Evolutionary conservation across 2,113 vertebrate species (phyloP).

Genomic region (Paraplagusia blochii): DNA sequence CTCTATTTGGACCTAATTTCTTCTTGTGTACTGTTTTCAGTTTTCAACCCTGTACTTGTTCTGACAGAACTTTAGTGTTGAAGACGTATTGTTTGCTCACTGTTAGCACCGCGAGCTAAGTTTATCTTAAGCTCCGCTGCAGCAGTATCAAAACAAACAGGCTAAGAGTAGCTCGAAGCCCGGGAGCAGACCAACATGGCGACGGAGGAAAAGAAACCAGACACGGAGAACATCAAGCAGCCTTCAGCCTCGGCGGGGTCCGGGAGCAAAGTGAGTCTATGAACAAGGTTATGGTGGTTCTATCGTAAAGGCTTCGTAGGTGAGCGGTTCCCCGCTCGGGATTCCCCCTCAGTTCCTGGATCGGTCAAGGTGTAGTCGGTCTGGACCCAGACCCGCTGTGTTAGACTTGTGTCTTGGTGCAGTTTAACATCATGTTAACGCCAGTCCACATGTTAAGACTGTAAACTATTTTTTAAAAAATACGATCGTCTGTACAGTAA

Average conservation of each 20-base stretch:
- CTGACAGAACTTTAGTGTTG: neutral
- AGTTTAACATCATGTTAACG: too few species aligned
- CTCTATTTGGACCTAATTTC: neutral
- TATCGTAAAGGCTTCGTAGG: too few species aligned
- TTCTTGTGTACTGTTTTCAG: neutral
- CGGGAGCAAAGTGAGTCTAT: conserved; percentile 80
- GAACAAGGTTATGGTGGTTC: too few species aligned
- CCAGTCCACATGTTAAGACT: too few species aligned
- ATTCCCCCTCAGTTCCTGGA: too few species aligned
- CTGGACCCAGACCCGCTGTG: too few species aligned
- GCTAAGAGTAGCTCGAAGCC: conserved; percentile 5
- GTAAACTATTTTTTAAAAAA: too few species aligned
- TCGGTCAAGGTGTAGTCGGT: too few species aligned
- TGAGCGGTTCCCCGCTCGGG: too few species aligned
- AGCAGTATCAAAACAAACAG: conserved; percentile 17
- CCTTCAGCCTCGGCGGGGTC: conserved; percentile 85
- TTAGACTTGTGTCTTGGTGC: too few species aligned
- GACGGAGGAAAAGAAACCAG: conserved; percentile 93
- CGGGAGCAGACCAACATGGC: conserved; percentile 74
- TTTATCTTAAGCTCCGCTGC: neutral
- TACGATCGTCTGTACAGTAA: too few species aligned
- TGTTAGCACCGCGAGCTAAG: conserved; percentile 10
- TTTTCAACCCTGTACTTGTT: neutral
- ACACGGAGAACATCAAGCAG: conserved; percentile 80
- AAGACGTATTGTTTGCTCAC: too few species aligned